Conservation (phyloP, 2,113 vertebrate genomes). For the Pogona vitticeps region DNA sequence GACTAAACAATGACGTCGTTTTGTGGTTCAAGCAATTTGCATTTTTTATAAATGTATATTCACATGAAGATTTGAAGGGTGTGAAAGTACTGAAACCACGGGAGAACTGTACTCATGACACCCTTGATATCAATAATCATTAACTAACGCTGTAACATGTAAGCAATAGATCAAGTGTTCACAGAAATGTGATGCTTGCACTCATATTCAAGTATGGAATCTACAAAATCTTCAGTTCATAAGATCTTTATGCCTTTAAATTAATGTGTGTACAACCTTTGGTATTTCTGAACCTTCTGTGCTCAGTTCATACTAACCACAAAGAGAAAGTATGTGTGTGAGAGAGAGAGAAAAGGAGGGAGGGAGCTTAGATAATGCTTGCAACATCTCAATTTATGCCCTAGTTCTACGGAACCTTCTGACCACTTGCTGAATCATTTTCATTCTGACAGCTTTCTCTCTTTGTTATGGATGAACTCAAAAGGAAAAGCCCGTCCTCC, state of each 20-base stretch:
- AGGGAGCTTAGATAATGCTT: neutral
- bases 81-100: neutral
- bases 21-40: neutral
- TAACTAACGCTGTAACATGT: neutral
- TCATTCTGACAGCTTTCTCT: conserved; percentile 62
- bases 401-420: conserved; percentile 23
- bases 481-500: conserved; percentile 64
- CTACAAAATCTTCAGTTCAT: neutral
- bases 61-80: neutral
- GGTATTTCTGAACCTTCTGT: neutral
- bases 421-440: conserved; percentile 47
- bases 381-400: conserved; percentile 66
- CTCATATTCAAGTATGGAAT: neutral
- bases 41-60: neutral
- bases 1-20: neutral
- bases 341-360: neutral
- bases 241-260: neutral
- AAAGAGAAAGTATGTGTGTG: too few relatives aligned
- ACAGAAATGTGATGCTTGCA: neutral
- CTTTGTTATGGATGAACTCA: conserved; percentile 76
- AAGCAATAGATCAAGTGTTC: neutral
- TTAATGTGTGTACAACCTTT: neutral
- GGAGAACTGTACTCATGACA: neutral
- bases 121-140: neutral
- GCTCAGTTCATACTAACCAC: neutral